These are phyloP conservation scores for Gryon sp. DNA, from an alignment of 1,140 invertebrate species.

Conservation along the genomic window DNA sequence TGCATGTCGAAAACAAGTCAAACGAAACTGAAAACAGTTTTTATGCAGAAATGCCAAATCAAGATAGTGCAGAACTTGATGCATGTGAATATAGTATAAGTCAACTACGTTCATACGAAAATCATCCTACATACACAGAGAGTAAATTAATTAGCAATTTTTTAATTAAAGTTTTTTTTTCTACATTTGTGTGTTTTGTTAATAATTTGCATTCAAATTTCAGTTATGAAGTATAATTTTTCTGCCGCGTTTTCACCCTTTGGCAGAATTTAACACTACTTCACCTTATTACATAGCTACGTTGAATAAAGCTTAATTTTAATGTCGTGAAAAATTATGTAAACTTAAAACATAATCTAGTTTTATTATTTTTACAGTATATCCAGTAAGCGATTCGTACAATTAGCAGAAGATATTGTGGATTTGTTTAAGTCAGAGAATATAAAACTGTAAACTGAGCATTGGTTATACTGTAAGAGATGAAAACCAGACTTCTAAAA, in stretches of 20 bases:
- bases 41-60: neutral
- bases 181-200: neutral
- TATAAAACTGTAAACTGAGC: neutral
- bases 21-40: neutral
- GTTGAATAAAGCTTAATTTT: too few relatives aligned
- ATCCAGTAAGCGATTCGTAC: too few relatives aligned
- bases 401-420: too few relatives aligned
- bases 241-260: too few relatives aligned
- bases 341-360: too few relatives aligned
- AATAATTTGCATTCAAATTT: slow-evolving; percentile 10
- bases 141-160: too few relatives aligned
- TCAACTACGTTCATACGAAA: neutral
- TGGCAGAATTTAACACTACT: too few relatives aligned
- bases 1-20: too few relatives aligned
- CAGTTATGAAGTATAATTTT: slow-evolving; percentile 14
- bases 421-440: slow-evolving; percentile 7
- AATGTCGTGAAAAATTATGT: slow-evolving; percentile 13
- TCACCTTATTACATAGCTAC: too few relatives aligned
- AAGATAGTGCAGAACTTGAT: neutral
- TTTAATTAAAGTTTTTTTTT: slow-evolving; percentile 3
- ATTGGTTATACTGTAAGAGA: slow-evolving; percentile 3
- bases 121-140: slow-evolving; percentile 1
- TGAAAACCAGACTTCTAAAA: neutral
- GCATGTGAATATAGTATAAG: neutral
- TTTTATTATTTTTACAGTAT: too few relatives aligned